A percentile compares a stretch with the other conserved stretches of the same genome.
Evolutionary conservation across 2,113 vertebrate genomes (phyloP).

Genomic region (Spea bombifrons): DNA sequence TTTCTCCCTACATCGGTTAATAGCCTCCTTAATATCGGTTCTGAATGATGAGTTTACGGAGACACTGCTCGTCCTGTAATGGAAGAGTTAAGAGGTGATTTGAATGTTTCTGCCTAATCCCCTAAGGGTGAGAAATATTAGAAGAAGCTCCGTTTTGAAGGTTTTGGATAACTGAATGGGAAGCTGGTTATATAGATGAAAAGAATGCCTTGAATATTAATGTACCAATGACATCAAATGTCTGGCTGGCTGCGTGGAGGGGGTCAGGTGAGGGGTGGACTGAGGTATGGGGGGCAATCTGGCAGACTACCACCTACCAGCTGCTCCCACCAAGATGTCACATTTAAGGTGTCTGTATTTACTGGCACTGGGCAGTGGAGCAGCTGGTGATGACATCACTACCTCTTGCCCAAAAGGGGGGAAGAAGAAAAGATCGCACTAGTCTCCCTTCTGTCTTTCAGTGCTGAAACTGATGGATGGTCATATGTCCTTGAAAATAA

Average conservation of each 20-base stretch:
- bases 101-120: constrained; percentile 1
- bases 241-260: constrained; percentile 6
- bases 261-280: constrained; percentile 20
- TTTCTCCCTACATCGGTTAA: not conserved
- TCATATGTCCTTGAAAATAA: not conserved
- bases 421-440: not conserved
- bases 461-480: too few relatives aligned
- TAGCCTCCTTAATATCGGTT: not conserved
- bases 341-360: constrained; percentile 32
- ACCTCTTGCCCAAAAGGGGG: not conserved
- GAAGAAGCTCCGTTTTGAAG: constrained; percentile 8
- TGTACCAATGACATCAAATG: constrained; percentile 38
- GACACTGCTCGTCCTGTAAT: not conserved
- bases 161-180: not conserved
- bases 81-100: constrained; percentile 7
- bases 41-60: not conserved
- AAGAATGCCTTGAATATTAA: constrained; percentile 41
- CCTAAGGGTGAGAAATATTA: constrained; percentile 5
- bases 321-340: constrained; percentile 43
- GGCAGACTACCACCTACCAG: constrained; percentile 11
- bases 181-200: constrained; percentile 30
- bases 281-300: constrained; percentile 26
- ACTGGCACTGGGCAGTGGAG: constrained; percentile 18
- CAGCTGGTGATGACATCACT: constrained; percentile 27
- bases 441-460: not conserved